phyloP scores from a whole-genome alignment of 2,797 vertebrate species.

The Catostomus latipinnis region DNA sequence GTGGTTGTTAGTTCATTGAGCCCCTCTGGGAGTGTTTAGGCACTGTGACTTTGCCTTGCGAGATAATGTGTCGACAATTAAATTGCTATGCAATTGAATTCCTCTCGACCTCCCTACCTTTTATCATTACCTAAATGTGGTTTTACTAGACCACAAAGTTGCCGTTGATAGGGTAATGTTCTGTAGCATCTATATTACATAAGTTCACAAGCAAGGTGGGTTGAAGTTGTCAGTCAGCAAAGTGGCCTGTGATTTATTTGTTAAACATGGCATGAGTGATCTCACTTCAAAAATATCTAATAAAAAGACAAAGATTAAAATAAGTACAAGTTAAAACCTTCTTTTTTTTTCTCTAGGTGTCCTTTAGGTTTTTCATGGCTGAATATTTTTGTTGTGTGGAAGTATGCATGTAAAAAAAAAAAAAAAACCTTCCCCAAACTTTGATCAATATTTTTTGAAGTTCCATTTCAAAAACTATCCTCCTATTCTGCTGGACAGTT shows the following conservation, averaged over 20 bases:
- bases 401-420: conserved; percentile 45
- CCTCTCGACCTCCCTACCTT: conserved; percentile 78
- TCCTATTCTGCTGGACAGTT: conserved; percentile 32
- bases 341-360: conserved; percentile 42
- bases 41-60: conserved; percentile 50
- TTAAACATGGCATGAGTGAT: conserved; percentile 54
- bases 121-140: conserved; percentile 49
- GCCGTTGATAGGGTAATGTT: conserved; percentile 48
- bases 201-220: conserved; percentile 41
- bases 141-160: conserved; percentile 40
- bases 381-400: conserved; percentile 54
- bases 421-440: conserved; percentile 3
- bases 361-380: conserved; percentile 51
- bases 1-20: conserved; percentile 34
- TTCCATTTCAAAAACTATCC: conserved; percentile 17
- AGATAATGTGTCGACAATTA: conserved; percentile 70
- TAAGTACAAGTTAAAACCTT: conserved; percentile 43
- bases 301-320: conserved; percentile 47
- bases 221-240: conserved; percentile 34
- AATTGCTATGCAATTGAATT: conserved; percentile 89
- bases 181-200: conserved; percentile 52
- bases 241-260: conserved; percentile 49
- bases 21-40: conserved; percentile 38
- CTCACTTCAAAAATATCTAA: conserved; percentile 49
- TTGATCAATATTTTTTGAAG: conserved; percentile 15